phyloP scores from a whole-genome alignment of 1,140 invertebrate genomes.

The Melanaphis sacchari region DNA sequence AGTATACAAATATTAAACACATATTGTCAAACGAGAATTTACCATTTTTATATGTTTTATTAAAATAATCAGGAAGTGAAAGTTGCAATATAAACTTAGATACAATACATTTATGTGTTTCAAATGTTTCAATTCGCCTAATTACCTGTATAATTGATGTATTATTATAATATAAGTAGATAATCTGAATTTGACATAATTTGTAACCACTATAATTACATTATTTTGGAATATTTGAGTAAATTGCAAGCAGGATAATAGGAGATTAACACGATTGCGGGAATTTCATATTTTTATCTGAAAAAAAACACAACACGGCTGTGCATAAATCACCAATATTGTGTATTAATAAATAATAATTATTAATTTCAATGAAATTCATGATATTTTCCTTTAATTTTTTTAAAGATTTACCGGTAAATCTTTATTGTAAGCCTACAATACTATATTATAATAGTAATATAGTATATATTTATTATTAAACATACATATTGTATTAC shows the following conservation, averaged over 20 bases:
- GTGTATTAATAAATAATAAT: too few relatives aligned
- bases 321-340: too few relatives aligned
- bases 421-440: too few relatives aligned
- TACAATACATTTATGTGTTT: not conserved
- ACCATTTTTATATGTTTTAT: not conserved
- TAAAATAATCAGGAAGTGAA: not conserved
- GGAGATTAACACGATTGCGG: not conserved
- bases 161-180: not conserved
- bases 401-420: too few relatives aligned
- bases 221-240: not conserved
- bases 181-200: not conserved
- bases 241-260: not conserved
- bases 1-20: not conserved
- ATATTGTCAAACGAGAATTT: not conserved
- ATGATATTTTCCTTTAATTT: too few relatives aligned
- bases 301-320: too few relatives aligned
- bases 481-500: too few relatives aligned
- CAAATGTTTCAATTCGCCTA: not conserved
- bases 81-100: not conserved
- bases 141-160: not conserved
- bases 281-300: too few relatives aligned
- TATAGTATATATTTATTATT: too few relatives aligned
- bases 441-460: too few relatives aligned
- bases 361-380: too few relatives aligned
- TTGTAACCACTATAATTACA: not conserved